These are phyloP conservation scores for Calidris pygmaea DNA, from an alignment of 2,113 vertebrate genomes.

Conservation along the genomic window DNA sequence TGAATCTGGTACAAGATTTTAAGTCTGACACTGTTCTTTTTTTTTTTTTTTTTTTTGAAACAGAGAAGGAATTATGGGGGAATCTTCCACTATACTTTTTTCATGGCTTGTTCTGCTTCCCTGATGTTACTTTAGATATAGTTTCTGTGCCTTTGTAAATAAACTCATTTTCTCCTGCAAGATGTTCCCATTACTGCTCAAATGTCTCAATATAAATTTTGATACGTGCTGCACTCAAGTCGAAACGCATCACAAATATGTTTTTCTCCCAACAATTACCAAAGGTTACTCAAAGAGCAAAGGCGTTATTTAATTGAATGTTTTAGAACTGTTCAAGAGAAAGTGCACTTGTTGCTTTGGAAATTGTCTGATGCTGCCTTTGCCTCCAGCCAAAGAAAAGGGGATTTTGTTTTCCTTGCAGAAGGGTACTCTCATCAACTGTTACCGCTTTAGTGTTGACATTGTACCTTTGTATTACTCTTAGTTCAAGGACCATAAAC, in stretches of 20 bases:
- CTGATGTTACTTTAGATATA: neutral
- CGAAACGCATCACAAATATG: neutral
- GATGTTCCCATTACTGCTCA: neutral
- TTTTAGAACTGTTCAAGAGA: neutral
- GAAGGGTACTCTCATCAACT: neutral
- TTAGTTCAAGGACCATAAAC: constrained; percentile 7
- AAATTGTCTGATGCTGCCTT: neutral
- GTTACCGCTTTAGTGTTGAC: neutral
- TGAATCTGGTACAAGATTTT: neutral
- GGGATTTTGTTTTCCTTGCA: neutral
- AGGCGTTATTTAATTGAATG: neutral
- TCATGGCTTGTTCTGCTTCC: neutral
- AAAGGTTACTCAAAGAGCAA: neutral
- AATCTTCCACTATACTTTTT: neutral
- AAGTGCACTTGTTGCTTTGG: neutral
- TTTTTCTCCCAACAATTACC: neutral
- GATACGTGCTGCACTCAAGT: neutral
- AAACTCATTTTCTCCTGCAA: neutral
- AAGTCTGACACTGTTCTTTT: neutral
- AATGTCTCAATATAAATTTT: neutral
- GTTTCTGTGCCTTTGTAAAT: neutral
- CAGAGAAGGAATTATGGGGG: neutral
- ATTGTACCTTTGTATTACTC: neutral
- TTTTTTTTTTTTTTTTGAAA: too few species aligned
- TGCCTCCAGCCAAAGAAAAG: neutral